Evolutionary conservation across 2,113 vertebrate genomes (phyloP), one percentile per base, ranked within the genome.

Genomic region (Aythya baeri): DNA sequence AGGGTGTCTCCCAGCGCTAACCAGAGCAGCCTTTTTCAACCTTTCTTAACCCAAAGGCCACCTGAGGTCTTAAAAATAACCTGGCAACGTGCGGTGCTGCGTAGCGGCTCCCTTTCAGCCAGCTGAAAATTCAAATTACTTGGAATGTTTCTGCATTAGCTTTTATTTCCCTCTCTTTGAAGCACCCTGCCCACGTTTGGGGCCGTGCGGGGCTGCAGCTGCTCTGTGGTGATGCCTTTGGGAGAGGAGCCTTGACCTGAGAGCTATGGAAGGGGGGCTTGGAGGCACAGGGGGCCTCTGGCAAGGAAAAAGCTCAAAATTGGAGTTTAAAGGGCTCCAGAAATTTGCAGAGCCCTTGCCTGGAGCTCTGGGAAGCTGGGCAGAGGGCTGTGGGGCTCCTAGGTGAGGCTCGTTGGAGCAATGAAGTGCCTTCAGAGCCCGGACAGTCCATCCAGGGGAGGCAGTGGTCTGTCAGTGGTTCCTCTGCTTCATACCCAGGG

Each of bases 111-210:
- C 88, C 23, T 71, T 6, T 13, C 92, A 49, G 66, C 62, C 86
- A 43, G 7, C 2, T 49, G 43, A 34, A 72, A 91, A 85, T 65
- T 25, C 3, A 63, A 36, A 83, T 83, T 18, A 13, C 41, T 23
- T 6, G 83, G 62, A 27, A 57, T 26, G 58, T 2, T 10, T 34
- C 49, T 27, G 74, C 2, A 0, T 27, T n/a, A 0, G 13, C 38
- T 14, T 62, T 15, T 1, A 0, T 54, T 67, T 54, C 66, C 21
- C 11, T 49, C 43, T 36, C 81, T 15, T n/a, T 22, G 14, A 26
- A 62, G 13, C 59, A 36, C 9, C 15, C 6, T 2, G 54, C 38
- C 1, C 3, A 0, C 0, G 0, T n/a, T 26, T 6, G 68, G 83
- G 72, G 76, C n/a, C 55, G 76, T 31, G 5, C 0, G 1, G 17